Base-by-base conservation (phyloP, 1,140 invertebrate species). In the Leptopilina clavipes region DNA sequence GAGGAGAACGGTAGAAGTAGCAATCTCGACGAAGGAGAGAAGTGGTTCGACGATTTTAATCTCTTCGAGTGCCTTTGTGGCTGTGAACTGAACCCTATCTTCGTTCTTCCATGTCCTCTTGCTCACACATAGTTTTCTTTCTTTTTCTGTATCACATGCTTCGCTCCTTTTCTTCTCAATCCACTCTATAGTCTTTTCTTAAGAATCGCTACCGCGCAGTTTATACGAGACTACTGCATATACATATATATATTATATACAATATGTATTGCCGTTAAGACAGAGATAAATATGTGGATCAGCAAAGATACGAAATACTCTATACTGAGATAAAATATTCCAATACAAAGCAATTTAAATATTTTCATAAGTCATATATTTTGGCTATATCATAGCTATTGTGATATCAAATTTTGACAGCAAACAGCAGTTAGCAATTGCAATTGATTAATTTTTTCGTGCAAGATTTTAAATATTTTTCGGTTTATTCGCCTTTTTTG, bases 1-100 rank as follows among this genome's bases (percentile, higher is more conserved):
- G n/a, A 52, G 48, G 48, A 65, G 56, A 2, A n/a, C 31, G 0
- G 25, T 1, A 14, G 11, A 37, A 22, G 25, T 65, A 65, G 59
- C 59, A 31, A 65, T 65, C 59, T 65, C n/a, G 52, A 76, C 25
- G 18, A 54, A 75, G 74, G 65, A 72, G 76, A 77, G 77, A 76
- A 73, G 81, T 81, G 79, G 83, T 78, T 81, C 83, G 82, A 79
- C 83, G 86, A 87, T 87, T 87, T 86, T 87, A 87, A 87, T 87
- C 86, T 86, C 84, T 77, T 79, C 77, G 77, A 79, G 74, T 78
- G 75, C 75, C 82, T 75, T 76, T 75, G 79, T 78, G 79, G 77
- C 79, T 78, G 77, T 78, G 75, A 78, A 76, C 75, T 72, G 79
- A 79, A 77, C 81, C 78, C 80, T 79, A 81, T 77, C n/a, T 18